Percentiles rank a stretch among this genome's conserved stretches.
phyloP scores from a whole-genome alignment of 2,113 vertebrate genomes.

The Centropus bengalensis region DNA sequence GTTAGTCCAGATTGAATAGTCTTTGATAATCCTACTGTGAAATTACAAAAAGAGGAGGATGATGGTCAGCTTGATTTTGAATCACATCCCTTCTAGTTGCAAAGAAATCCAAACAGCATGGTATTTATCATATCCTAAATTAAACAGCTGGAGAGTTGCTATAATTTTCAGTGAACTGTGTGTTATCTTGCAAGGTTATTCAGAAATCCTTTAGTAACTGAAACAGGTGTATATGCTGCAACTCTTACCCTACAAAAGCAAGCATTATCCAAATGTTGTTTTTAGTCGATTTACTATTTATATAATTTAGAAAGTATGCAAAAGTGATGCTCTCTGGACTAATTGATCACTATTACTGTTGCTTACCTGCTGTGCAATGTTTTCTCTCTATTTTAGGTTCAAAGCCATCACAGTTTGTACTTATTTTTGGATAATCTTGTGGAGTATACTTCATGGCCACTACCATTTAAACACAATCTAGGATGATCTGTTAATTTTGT shows the following conservation, averaged over 20 bases:
- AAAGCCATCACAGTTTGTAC: neutral
- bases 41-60: conserved; percentile 2
- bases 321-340: neutral
- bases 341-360: neutral
- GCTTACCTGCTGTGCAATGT: neutral
- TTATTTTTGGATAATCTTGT: neutral
- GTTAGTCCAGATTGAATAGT: conserved; percentile 2
- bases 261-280: neutral
- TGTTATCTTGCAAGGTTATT: conserved; percentile 46
- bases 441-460: neutral
- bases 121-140: conserved; percentile 48
- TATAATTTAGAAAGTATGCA: neutral
- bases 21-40: conserved; percentile 16
- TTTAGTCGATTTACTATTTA: neutral
- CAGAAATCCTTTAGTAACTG: conserved; percentile 17
- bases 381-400: neutral
- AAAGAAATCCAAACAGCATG: conserved; percentile 16
- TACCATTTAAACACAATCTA: neutral
- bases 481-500: neutral
- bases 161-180: conserved; percentile 27
- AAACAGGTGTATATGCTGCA: neutral
- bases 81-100: neutral
- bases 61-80: conserved; percentile 21
- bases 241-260: neutral
- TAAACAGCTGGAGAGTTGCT: conserved; percentile 42